Evolutionary conservation across 1,140 invertebrate species (phyloP).

Genomic region (Adoxophyes honmai): DNA sequence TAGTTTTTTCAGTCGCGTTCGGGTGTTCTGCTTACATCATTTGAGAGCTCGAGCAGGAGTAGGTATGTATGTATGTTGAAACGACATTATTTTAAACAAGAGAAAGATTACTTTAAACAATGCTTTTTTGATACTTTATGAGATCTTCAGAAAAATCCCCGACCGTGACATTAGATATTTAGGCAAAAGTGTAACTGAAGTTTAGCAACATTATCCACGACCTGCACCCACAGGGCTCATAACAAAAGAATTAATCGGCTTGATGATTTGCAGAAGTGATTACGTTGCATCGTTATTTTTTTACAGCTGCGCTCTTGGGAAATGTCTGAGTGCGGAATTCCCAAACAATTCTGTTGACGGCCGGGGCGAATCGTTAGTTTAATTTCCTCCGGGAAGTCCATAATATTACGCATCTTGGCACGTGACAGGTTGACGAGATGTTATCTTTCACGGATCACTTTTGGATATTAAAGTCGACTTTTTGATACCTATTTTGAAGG

Average conservation of each 20-base stretch:
- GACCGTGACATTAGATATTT: too few relatives aligned
- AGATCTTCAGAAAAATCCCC: too few relatives aligned
- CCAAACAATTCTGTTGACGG: conserved; percentile 9
- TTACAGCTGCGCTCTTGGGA: conserved; percentile 1
- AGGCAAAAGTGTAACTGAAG: too few relatives aligned
- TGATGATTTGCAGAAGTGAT: conserved; percentile 10
- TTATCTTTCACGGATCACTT: not conserved
- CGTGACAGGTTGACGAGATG: conserved; percentile 7
- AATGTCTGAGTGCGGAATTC: not conserved
- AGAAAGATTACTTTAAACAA: too few relatives aligned
- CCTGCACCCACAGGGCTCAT: not conserved
- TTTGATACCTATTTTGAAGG: too few relatives aligned
- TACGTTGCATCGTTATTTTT: conserved; percentile 12
- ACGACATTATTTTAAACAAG: too few relatives aligned
- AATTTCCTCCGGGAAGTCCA: conserved; percentile 14
- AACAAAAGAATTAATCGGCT: conserved; percentile 5
- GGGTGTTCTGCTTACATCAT: too few relatives aligned
- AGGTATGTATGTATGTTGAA: too few relatives aligned
- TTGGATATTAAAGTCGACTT: too few relatives aligned
- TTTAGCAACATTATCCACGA: not conserved
- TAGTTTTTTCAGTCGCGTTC: too few relatives aligned
- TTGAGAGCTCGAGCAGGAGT: too few relatives aligned
- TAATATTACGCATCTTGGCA: conserved; percentile 6
- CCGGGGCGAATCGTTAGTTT: conserved; percentile 6
- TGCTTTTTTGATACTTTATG: too few relatives aligned